Evolutionary conservation across 2,888 invertebrate species (phyloP), one percentile per base, ranked within the genome.

Genomic region (Eristalis pertinax): DNA sequence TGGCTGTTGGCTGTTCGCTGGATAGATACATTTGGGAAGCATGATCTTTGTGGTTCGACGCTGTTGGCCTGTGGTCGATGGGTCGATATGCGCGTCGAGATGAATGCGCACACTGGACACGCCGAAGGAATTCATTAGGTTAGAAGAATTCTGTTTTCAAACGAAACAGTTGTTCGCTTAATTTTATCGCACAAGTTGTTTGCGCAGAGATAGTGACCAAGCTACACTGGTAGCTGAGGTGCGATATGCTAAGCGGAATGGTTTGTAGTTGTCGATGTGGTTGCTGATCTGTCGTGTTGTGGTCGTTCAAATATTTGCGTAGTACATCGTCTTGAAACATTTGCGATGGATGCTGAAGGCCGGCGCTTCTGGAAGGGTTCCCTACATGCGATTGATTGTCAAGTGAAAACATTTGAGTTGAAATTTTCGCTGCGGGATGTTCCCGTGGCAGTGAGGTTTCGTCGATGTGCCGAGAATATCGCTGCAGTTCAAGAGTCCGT

Each of bases 21-120:
- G 65, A 76, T 80, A 80, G 50, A 80, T 56, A 79, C 41, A 75
- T 84, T 79, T 84, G 74, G 58, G 56, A 68, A 83, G 60, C 69
- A 75, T 62, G 62, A 75, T 75, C 38, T 75, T 67, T 72, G 79
- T 63, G 64, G 70, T 76, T 72, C 29, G 58, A 58, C 56, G 64
- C 50, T 32, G 62, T 24, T 68, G 22, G 62, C 60, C 26, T 41
- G 58, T 41, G 24, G 22, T 73, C 43, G 62, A 35, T 64, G 38
- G 69, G 56, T 35, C 35, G 70, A 43, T 56, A 65, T 78, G 70
- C 58, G 29, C 58, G 29, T 41, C 26, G 35, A 64, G 58, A 50
- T 50, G 50, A 50, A 58, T 41, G 72, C 15, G 26, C 50, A 56
- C 58, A 50, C 56, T 68, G 67, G 43, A 62, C 68, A 68, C 29